Base-by-base conservation (phyloP, 2,888 invertebrate species). In the Octonoba sinensis region DNA sequence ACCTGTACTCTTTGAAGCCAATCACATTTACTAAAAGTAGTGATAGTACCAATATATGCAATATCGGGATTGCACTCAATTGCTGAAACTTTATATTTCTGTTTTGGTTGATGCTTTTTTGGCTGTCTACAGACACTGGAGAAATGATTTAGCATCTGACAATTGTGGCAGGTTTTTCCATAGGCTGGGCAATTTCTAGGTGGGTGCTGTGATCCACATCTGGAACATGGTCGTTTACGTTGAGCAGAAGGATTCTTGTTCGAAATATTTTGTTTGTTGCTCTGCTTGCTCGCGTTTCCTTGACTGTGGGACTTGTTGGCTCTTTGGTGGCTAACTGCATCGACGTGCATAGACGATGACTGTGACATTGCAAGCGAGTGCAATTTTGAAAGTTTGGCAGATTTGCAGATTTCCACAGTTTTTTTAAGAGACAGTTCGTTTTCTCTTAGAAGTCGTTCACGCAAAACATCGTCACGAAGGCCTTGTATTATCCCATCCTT, bases 151-250 rank as follows among this genome's bases (percentile, higher is more conserved):
- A 6, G n/a, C 51, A 56, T 69, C 3, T 24, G n/a, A n/a, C 69
- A 69, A 44, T 69, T 69, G 18, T 69, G 6, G 18, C 69, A 69
- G 3, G 56, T 54, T 16, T 67, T 67, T 1, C 51, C 67, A 69
- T 56, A 56, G 12, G 69, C 27, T 56, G 44, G 56, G 18, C 27
- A 56, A 22, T 69, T 16, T 36, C 69, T 20, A 3, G 69, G 69
- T 56, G 16, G 27, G 27, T 69, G 54, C 12, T 69, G 24, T 0
- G 36, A 56, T 3, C 69, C 56, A 54, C 56, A 56, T 24, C 36
- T 20, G 3, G 69, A 69, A 13, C 56, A 69, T 3, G 20, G 24
- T 46, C 44, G n/a, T 12, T 18, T 46, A 6, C 15, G 44, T 11
- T n/a, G 65, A 3, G 3, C 1, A 27, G 56, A n/a, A n/a, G n/a